Evolutionary conservation across 2,113 vertebrate genomes (phyloP).

Genomic region (Solea solea): DNA sequence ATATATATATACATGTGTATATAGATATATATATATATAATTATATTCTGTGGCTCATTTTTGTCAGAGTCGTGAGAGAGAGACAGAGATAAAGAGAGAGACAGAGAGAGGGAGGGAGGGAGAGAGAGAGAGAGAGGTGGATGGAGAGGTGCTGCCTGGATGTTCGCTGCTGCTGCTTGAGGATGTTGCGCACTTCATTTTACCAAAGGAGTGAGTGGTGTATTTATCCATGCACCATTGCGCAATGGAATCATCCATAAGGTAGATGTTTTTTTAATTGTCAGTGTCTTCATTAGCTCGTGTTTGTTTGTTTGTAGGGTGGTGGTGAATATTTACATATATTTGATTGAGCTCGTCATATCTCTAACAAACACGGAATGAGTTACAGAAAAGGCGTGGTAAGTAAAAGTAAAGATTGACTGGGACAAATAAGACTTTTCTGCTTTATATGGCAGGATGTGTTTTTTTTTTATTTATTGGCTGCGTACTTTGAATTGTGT

Average conservation of each 20-base stretch:
- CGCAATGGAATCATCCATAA: conserved; percentile 4
- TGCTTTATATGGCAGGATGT: neutral
- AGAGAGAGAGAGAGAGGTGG: conserved; percentile 19
- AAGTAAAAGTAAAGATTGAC: neutral
- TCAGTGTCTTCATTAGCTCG: neutral
- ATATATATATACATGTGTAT: conserved; percentile 22
- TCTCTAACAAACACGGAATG: neutral
- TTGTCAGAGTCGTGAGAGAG: neutral
- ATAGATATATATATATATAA: neutral
- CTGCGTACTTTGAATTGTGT: conserved; percentile 12
- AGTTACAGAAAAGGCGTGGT: conserved; percentile 14
- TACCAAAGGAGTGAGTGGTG: conserved; percentile 54
- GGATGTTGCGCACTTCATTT: conserved; percentile 82
- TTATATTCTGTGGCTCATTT: conserved; percentile 1
- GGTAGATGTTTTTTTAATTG: conserved; percentile 1
- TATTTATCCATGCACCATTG: conserved; percentile 48
- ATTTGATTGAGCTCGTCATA: neutral
- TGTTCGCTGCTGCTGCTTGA: conserved; percentile 51
- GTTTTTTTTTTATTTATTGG: neutral
- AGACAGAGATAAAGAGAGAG: conserved; percentile 4
- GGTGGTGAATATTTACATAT: neutral
- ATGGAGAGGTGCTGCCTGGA: conserved; percentile 53
- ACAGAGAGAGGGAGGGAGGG: conserved; percentile 51
- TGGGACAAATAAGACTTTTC: neutral
- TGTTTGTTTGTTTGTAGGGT: neutral